These are phyloP conservation scores for Lithophane leautieri DNA, from an alignment of 2,888 invertebrate species.

Conservation along the genomic window DNA sequence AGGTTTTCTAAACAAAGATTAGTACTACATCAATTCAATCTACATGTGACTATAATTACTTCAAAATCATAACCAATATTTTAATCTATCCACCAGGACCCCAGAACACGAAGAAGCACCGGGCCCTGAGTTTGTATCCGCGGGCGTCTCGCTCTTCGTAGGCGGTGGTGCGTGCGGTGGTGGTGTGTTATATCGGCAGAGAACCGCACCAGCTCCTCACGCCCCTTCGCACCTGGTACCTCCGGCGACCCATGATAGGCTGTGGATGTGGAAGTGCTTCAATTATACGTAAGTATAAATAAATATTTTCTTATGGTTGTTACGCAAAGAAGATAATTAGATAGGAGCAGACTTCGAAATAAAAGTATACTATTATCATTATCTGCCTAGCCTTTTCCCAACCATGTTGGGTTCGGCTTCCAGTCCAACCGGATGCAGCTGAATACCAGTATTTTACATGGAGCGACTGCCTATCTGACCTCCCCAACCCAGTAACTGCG, in stretches of 20 bases:
- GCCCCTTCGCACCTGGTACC: conserved; percentile 90
- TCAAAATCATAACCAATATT: not conserved
- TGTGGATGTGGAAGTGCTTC: conserved; percentile 93
- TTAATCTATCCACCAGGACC: conserved; percentile 60
- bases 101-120: conserved; percentile 85
- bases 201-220: conserved; percentile 85
- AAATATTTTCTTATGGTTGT: too few relatives aligned
- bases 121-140: conserved; percentile 91
- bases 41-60: too few relatives aligned
- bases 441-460: too few relatives aligned
- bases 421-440: too few relatives aligned
- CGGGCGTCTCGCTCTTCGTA: conserved; percentile 91
- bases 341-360: not conserved
- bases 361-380: too few relatives aligned
- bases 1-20: not conserved
- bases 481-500: too few relatives aligned
- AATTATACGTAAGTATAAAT: conserved; percentile 91
- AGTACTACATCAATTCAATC: too few relatives aligned
- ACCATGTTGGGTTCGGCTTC: too few relatives aligned
- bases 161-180: conserved; percentile 90
- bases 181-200: conserved; percentile 90
- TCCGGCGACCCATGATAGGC: conserved; percentile 90
- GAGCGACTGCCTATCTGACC: too few relatives aligned
- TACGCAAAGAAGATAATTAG: not conserved
- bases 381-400: too few relatives aligned